Percentiles rank a stretch among this genome's conserved stretches.
phyloP scores from a whole-genome alignment of 2,797 vertebrate genomes.

The Gobio occitaniae region DNA sequence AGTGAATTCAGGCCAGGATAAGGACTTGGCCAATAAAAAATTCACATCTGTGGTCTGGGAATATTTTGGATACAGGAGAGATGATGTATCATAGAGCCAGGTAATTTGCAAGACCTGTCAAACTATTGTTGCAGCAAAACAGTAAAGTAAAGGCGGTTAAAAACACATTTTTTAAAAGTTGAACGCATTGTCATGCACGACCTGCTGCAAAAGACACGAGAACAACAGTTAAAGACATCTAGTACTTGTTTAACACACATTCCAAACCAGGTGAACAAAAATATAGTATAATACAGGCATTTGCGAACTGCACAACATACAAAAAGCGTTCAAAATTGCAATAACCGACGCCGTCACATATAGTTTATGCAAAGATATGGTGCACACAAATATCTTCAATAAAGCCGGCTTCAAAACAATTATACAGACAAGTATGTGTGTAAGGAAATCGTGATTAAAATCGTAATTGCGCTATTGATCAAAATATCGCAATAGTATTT shows the following conservation, averaged over 20 bases:
- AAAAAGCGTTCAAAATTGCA: too few relatives aligned
- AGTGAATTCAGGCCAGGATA: background rate
- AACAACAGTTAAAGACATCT: background rate
- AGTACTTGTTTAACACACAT: background rate
- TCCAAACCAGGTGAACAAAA: background rate
- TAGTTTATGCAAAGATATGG: background rate
- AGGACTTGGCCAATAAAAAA: background rate
- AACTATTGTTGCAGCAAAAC: background rate
- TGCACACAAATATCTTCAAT: background rate
- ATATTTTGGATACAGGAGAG: background rate
- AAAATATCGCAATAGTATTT: background rate
- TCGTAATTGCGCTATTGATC: background rate
- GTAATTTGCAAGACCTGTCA: background rate
- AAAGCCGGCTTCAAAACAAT: background rate
- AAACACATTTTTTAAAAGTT: background rate
- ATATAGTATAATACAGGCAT: background rate
- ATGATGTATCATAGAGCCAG: background rate
- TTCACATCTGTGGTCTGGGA: too few relatives aligned
- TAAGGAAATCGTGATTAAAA: background rate
- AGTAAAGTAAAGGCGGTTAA: background rate
- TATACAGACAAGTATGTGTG: background rate
- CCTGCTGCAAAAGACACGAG: background rate
- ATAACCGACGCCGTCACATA: fast-evolving
- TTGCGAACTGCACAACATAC: background rate
- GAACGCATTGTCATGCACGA: background rate